These are phyloP conservation scores for Gnathonemus longibarbis DNA, from an alignment of 2,113 vertebrate genomes.

Conservation along the genomic window DNA sequence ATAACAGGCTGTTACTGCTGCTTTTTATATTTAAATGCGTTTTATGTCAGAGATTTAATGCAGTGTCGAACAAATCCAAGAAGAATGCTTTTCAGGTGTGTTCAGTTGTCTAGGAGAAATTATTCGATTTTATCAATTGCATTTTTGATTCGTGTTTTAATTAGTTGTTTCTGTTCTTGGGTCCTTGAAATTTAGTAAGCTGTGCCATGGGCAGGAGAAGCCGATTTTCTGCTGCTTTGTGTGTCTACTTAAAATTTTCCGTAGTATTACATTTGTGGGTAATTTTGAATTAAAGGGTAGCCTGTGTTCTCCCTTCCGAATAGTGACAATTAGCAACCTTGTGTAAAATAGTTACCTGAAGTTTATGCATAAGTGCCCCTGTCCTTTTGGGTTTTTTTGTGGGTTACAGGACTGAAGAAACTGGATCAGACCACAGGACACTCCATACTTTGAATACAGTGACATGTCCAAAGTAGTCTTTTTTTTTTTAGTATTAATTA, in stretches of 20 bases:
- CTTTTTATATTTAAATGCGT: background rate
- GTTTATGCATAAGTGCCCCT: background rate
- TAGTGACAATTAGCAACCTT: background rate
- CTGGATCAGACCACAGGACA: background rate
- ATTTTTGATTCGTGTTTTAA: background rate
- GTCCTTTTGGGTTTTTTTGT: background rate
- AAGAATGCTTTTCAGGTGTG: background rate
- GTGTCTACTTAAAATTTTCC: background rate
- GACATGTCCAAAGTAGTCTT: background rate
- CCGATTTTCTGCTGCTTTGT: background rate
- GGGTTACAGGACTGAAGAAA: background rate
- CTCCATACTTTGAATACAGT: background rate
- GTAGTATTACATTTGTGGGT: background rate
- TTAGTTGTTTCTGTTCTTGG: background rate
- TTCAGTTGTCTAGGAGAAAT: background rate
- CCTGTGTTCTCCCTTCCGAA: background rate
- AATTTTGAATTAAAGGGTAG: background rate
- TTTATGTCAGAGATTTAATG: background rate
- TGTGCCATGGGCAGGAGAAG: background rate
- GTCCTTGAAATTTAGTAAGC: background rate
- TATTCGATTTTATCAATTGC: background rate
- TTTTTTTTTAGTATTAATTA: background rate
- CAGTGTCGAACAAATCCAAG: background rate
- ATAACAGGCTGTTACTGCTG: background rate
- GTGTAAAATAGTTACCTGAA: background rate